Conservation (phyloP, 2,797 vertebrate genomes). For the Cryptoblepharus egeriae region DNA sequence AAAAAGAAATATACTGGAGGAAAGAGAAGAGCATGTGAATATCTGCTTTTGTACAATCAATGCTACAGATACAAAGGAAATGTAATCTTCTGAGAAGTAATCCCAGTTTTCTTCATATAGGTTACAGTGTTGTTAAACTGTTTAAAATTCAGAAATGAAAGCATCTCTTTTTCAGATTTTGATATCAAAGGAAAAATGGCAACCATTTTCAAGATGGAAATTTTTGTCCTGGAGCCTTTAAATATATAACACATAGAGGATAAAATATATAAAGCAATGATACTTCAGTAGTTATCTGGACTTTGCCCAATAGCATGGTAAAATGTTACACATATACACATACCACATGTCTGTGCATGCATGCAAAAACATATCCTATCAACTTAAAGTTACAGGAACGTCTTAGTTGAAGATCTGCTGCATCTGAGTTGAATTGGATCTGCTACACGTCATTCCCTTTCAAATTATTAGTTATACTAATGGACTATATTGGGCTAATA, state of each 20-base stretch:
- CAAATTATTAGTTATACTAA: too few species aligned
- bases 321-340: too few species aligned
- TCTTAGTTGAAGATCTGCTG: neutral
- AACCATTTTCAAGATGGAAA: neutral
- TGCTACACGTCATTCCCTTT: neutral
- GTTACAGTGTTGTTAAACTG: neutral
- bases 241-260: neutral
- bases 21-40: neutral
- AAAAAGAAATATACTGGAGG: neutral
- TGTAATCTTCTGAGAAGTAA: neutral
- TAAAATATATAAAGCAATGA: too few species aligned
- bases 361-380: too few species aligned
- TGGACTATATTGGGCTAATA: too few species aligned
- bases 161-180: neutral
- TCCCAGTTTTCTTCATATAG: neutral
- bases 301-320: neutral
- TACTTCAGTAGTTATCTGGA: neutral
- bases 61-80: neutral
- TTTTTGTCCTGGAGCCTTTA: neutral
- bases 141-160: neutral
- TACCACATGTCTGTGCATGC: too few species aligned
- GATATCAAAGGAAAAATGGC: neutral
- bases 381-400: too few species aligned
- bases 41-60: neutral
- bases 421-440: neutral